phyloP scores from a whole-genome alignment of 2,113 vertebrate species.

The Quiscalus mexicanus region DNA sequence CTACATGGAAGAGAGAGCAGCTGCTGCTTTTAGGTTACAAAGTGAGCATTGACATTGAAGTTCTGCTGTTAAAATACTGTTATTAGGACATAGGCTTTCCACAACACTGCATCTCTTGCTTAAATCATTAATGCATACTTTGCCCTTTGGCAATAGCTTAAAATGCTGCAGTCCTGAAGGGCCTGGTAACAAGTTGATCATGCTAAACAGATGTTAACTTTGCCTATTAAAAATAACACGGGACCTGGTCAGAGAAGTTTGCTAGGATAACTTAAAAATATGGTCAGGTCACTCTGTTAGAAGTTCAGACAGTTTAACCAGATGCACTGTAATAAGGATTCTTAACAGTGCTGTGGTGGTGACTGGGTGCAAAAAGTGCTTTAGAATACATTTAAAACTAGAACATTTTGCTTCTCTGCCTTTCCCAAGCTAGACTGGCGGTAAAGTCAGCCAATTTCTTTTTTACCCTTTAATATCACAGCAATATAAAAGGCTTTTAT shows the following conservation, averaged over 20 bases:
- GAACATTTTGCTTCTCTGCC: neutral
- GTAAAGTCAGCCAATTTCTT: neutral
- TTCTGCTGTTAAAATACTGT: neutral
- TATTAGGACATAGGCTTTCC: neutral
- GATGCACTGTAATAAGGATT: neutral
- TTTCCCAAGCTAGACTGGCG: neutral
- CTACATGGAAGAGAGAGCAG: neutral
- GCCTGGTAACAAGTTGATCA: neutral
- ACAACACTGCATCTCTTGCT: neutral
- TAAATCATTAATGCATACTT: slow-evolving; percentile 5
- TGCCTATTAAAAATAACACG: neutral
- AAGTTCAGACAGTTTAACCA: neutral
- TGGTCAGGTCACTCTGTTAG: neutral
- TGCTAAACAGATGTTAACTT: neutral
- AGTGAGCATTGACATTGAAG: neutral
- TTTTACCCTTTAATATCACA: neutral
- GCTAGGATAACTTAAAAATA: neutral
- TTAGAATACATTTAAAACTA: neutral
- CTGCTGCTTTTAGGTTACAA: neutral
- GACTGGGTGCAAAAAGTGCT: neutral
- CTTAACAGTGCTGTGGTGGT: neutral
- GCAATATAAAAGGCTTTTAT: neutral
- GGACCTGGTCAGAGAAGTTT: neutral
- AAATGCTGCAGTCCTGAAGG: neutral
- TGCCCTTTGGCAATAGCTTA: slow-evolving; percentile 20